Evolutionary conservation across 2,797 vertebrate genomes (phyloP).

Genomic region (Mycteria americana): DNA sequence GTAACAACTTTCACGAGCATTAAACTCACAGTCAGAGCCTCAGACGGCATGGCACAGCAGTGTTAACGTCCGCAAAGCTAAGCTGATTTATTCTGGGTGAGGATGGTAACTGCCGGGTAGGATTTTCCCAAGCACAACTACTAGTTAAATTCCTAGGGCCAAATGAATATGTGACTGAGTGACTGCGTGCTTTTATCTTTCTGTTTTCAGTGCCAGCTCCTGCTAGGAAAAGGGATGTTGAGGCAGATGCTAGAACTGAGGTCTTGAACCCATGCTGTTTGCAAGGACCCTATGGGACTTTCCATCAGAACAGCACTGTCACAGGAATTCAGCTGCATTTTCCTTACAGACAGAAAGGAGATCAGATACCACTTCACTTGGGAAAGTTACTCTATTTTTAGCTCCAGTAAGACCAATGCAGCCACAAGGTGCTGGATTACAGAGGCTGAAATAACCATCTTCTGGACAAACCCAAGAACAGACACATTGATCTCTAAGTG

Average conservation of each 20-base stretch:
- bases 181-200: background rate
- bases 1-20: accelerated
- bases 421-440: background rate
- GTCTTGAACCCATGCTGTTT: background rate
- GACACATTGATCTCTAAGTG: accelerated
- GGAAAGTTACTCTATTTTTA: background rate
- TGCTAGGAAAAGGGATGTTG: background rate
- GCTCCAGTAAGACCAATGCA: background rate
- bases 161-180: background rate
- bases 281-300: background rate
- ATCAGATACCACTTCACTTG: background rate
- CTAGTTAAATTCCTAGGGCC: background rate
- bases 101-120: background rate
- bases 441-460: background rate
- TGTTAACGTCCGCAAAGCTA: background rate
- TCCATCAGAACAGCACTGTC: background rate
- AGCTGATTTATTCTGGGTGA: conserved; percentile 10
- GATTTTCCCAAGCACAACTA: conserved; percentile 21
- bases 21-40: background rate
- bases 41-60: accelerated
- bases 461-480: background rate
- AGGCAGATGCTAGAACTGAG: background rate
- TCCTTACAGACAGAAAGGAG: background rate
- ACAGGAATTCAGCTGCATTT: background rate
- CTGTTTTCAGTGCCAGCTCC: background rate